Base-by-base conservation (phyloP, 2,888 invertebrate species). In the Pomacea canaliculata region DNA sequence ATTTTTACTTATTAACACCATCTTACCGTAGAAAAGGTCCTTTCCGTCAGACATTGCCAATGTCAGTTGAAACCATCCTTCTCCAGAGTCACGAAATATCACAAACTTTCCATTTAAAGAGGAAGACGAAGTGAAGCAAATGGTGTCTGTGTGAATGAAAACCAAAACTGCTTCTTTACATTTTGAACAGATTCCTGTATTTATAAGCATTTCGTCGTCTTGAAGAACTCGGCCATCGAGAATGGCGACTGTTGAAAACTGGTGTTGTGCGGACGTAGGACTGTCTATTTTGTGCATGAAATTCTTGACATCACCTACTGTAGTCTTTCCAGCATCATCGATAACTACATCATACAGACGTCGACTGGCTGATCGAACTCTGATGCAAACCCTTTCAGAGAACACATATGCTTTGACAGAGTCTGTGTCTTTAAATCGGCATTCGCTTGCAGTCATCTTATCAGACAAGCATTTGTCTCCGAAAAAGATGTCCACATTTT, bases 31-130 rank as follows among this genome's bases (percentile, higher is more conserved):
- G 63, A 63, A 63, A 27, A 63, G 63, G 10, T 63, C 63, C 19
- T 63, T 27, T 19, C 63, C 63, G 63, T 63, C 63, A 63, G 63
- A 63, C 63, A 63, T 63, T 63, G 63, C 63, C 27, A 63, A 19
- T 12, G 27, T 27, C 7, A 1, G 27, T 27, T 63, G 63, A 8
- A 63, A 63, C 63, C 63, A n/a, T 2, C 63, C 63, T 23, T 27
- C 27, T 63, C 63, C 63, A 23, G 63, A 16, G 63, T 63, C 63
- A 0, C 63, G 63, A 27, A 63, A 63, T 23, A 63, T 19, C 10
- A 19, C 18, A 63, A 63, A 63, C 63, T 63, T 63, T n/a, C 63
- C 63, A 63, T 63, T 63, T 10, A 63, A 63, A 27, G 63, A 63
- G 12, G 63, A 63, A 23, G 63, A 63, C 12, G 63, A 12, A 23